A percentile compares a stretch with the other conserved stretches of the same genome.
Conservation (phyloP, 2,888 invertebrate genomes). For the Dione juno region DNA sequence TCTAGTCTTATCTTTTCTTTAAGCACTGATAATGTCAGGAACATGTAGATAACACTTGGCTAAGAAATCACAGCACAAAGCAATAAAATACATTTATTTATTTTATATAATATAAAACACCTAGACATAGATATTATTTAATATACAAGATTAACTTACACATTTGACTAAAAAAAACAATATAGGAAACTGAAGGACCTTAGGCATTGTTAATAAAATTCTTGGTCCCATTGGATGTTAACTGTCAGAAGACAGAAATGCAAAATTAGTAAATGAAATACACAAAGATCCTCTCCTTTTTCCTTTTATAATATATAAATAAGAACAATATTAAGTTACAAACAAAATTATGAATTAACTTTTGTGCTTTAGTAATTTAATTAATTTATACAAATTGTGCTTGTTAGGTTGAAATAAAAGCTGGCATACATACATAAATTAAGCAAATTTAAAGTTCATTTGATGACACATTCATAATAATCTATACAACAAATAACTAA, state of each 20-base stretch:
- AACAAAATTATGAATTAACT: conserved; percentile 42
- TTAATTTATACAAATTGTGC: conserved; percentile 49
- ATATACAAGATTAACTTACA: conserved; percentile 53
- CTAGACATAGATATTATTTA: conserved; percentile 59
- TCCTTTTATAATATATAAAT: conserved; percentile 11
- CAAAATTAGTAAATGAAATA: conserved; percentile 35
- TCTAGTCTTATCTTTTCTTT: conserved; percentile 30
- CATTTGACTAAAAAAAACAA: conserved; percentile 45
- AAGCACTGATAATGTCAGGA: conserved; percentile 35
- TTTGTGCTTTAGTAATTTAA: conserved; percentile 44
- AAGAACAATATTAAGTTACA: conserved; percentile 40
- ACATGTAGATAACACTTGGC: conserved; percentile 31
- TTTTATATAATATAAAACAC: conserved; percentile 67
- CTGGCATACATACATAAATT: conserved; percentile 29
- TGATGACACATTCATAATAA: conserved; percentile 30
- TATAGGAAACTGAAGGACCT: conserved; percentile 48
- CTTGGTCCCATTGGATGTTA: conserved; percentile 47
- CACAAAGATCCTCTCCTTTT: conserved; percentile 22
- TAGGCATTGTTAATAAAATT: conserved; percentile 35
- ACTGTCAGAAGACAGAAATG: conserved; percentile 35
- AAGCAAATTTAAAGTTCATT: conserved; percentile 37
- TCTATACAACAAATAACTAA: conserved; percentile 42
- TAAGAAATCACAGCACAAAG: conserved; percentile 51
- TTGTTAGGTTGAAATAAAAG: conserved; percentile 41
- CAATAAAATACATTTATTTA: conserved; percentile 67